Evolutionary conservation across 2,797 vertebrate genomes (phyloP).

Genomic region (Alectoris magna): DNA sequence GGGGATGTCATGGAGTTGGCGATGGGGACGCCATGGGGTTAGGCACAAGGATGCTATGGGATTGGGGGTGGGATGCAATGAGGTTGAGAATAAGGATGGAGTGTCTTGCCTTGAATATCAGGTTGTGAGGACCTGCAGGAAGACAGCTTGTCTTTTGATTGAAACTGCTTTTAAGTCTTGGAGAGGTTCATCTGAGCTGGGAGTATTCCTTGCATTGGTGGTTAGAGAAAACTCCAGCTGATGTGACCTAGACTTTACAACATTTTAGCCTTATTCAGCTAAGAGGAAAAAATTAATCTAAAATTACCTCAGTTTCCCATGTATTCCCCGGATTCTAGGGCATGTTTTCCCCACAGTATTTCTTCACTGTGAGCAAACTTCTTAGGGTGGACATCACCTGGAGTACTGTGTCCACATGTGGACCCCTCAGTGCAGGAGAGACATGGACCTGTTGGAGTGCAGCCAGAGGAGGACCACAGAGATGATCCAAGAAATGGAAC

Average conservation of each 20-base stretch:
- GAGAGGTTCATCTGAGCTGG: neutral
- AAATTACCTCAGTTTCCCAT: neutral
- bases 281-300: neutral
- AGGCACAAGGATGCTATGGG: no score
- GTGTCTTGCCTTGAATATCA: neutral
- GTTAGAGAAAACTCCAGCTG: neutral
- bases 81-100: no score
- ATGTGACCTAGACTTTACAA: neutral
- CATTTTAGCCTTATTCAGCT: neutral
- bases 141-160: neutral
- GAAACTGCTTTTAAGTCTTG: neutral
- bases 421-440: no score
- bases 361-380: neutral
- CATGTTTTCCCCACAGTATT: neutral
- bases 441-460: no score
- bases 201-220: accelerated
- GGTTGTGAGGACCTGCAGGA: accelerated
- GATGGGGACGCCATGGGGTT: no score
- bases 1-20: no score
- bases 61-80: no score
- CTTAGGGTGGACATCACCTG: neutral
- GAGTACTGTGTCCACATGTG: no score
- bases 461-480: no score
- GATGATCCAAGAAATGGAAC: no score
- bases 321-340: neutral